Conservation (phyloP, 2,888 invertebrate genomes). For the Cepaea hortensis region DNA sequence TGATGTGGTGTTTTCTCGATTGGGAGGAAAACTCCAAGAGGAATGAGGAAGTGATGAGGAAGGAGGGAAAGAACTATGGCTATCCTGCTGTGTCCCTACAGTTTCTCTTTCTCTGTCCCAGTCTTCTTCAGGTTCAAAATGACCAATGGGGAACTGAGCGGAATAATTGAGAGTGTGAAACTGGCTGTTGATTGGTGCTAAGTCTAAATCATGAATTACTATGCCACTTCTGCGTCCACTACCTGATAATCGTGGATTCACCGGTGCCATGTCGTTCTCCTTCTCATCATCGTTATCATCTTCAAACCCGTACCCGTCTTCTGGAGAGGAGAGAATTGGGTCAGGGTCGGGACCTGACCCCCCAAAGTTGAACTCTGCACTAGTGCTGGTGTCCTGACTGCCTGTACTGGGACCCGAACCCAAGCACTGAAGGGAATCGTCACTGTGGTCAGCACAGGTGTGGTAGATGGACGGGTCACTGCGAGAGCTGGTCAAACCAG, state of each 20-base stretch:
- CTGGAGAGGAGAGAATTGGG: conserved; percentile 56
- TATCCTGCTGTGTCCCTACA: not conserved
- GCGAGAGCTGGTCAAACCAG: conserved; percentile 56
- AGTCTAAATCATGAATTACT: conserved; percentile 31
- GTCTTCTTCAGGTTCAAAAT: conserved; percentile 52
- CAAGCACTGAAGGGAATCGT: conserved; percentile 50
- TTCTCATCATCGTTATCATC: conserved; percentile 49
- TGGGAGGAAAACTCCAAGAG: conserved; percentile 29
- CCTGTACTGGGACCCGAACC: conserved; percentile 57
- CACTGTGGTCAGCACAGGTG: conserved; percentile 53
- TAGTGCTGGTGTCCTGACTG: conserved; percentile 62
- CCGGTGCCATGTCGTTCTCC: conserved; percentile 17
- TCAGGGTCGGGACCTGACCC: conserved; percentile 55
- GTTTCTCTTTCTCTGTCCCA: conserved; percentile 55
- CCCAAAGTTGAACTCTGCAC: conserved; percentile 65
- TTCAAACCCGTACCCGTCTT: conserved; percentile 48
- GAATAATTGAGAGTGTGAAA: conserved; percentile 6
- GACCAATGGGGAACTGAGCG: conserved; percentile 36
- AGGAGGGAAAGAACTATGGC: conserved; percentile 8
- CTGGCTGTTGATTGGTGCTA: conserved; percentile 16
- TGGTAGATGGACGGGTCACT: conserved; percentile 68
- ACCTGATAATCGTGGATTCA: conserved; percentile 33
- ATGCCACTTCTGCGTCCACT: conserved; percentile 38
- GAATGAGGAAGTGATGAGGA: conserved; percentile 34
- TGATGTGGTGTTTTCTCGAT: not conserved